These are phyloP conservation scores for Mesitornis unicolor DNA, from an alignment of 2,113 vertebrate species.

Conservation along the genomic window DNA sequence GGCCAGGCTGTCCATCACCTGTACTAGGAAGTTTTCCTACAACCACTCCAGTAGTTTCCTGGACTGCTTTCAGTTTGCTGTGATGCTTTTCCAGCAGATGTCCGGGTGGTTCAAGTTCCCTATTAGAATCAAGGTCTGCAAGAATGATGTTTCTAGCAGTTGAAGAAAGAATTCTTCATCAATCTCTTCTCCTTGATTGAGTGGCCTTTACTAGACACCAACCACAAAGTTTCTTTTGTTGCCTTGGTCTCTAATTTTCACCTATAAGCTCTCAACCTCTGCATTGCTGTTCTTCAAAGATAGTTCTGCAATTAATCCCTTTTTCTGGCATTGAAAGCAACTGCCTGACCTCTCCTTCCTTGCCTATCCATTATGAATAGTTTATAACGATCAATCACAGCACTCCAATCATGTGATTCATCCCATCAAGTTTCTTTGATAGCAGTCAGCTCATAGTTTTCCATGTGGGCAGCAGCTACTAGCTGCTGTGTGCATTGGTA, in stretches of 20 bases:
- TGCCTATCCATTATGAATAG: not conserved
- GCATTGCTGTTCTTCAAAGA: no score
- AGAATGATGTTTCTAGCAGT: not conserved
- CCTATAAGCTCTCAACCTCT: no score
- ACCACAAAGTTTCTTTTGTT: no score
- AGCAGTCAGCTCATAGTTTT: not conserved
- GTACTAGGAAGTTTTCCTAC: not conserved
- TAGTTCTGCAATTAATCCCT: no score
- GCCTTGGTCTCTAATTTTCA: no score
- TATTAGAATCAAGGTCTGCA: not conserved
- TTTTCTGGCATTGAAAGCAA: not conserved
- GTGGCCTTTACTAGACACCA: no score
- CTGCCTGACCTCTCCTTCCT: not conserved
- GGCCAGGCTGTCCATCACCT: no score
- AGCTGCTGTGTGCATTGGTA: no score
- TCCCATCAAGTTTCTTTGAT: not conserved
- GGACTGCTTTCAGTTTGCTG: not conserved
- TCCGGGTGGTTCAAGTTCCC: not conserved
- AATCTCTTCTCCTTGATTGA: no score
- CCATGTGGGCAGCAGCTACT: not conserved
- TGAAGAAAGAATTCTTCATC: not conserved
- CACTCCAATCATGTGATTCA: not conserved
- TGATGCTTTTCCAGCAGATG: not conserved
- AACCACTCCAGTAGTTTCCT: not conserved
- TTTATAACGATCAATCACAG: not conserved